A percentile compares a stretch with the other conserved stretches of the same genome.
phyloP scores from a whole-genome alignment of 2,113 vertebrate species.

The Brevimyrus niger region DNA sequence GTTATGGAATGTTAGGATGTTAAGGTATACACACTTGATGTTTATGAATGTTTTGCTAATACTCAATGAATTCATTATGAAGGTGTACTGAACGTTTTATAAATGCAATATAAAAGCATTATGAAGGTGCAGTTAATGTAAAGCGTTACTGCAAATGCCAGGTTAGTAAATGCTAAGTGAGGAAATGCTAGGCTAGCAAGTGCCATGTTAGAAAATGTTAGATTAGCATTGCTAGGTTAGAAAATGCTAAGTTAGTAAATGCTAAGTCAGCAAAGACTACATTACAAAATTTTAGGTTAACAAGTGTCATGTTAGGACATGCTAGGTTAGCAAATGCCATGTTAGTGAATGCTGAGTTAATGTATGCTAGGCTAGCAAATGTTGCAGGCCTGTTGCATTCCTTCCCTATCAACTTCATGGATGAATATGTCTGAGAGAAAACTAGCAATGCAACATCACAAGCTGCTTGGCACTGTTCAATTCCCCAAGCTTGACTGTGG shows the following conservation, averaged over 20 bases:
- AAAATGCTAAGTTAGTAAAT: background rate
- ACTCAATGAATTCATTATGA: too few relatives aligned
- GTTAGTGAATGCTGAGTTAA: background rate
- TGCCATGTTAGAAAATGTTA: background rate
- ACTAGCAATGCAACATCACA: background rate
- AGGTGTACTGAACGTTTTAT: too few relatives aligned
- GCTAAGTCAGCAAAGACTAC: background rate
- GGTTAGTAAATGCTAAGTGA: too few relatives aligned
- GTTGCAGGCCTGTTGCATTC: background rate
- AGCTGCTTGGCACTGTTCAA: background rate
- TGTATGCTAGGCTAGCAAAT: background rate
- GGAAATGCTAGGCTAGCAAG: background rate
- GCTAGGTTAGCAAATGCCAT: background rate
- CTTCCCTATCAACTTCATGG: background rate
- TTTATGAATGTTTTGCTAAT: too few relatives aligned
- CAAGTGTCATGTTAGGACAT: background rate
- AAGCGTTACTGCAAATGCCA: too few relatives aligned
- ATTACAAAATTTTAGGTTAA: background rate
- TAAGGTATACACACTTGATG: too few relatives aligned
- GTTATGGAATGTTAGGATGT: too few relatives aligned
- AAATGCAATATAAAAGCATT: too few relatives aligned
- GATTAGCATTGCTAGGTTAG: background rate
- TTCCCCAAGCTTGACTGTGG: background rate
- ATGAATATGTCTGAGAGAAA: background rate
- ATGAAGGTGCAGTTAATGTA: too few relatives aligned